These are phyloP conservation scores for Epistrophe eligans DNA, from an alignment of 2,888 invertebrate genomes.

Conservation along the genomic window DNA sequence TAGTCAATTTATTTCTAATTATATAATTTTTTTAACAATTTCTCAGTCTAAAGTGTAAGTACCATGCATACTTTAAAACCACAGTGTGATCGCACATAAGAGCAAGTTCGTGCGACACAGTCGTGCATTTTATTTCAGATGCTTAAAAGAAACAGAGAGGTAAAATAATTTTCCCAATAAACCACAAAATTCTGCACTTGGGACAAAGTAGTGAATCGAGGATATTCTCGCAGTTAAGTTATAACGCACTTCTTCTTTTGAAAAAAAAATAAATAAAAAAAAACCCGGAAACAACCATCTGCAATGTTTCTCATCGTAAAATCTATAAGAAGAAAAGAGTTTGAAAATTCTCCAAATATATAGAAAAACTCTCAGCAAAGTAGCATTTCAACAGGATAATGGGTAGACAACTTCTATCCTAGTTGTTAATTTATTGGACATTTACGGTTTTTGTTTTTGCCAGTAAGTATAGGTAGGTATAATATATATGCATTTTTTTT, in stretches of 20 bases:
- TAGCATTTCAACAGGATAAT: slow-evolving; percentile 70
- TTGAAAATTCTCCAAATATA: slow-evolving; percentile 20
- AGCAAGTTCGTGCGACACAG: too few species aligned
- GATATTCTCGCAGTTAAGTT: slow-evolving; percentile 54
- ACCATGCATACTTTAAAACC: too few species aligned
- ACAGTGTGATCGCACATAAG: too few species aligned
- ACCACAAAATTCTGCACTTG: slow-evolving; percentile 49
- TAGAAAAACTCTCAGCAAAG: slow-evolving; percentile 60
- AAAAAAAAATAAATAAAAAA: slow-evolving; percentile 3
- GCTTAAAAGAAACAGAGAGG: background rate
- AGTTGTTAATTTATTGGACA: slow-evolving; percentile 74
- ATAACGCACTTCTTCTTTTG: slow-evolving; percentile 52
- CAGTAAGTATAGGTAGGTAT: background rate
- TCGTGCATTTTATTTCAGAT: too few species aligned
- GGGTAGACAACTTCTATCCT: slow-evolving; percentile 69
- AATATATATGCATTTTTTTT: slow-evolving; percentile 9
- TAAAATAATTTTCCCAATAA: slow-evolving; percentile 50
- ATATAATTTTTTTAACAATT: too few species aligned
- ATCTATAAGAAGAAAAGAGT: slow-evolving; percentile 24
- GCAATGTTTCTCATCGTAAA: slow-evolving; percentile 68
- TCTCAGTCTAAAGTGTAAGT: too few species aligned
- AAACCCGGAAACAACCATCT: slow-evolving; percentile 42
- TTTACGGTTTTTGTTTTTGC: slow-evolving; percentile 20
- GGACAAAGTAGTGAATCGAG: slow-evolving; percentile 24
- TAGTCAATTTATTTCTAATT: too few species aligned